Evolutionary conservation across 1,140 invertebrate genomes (phyloP).

Genomic region (Batillaria attramentaria): DNA sequence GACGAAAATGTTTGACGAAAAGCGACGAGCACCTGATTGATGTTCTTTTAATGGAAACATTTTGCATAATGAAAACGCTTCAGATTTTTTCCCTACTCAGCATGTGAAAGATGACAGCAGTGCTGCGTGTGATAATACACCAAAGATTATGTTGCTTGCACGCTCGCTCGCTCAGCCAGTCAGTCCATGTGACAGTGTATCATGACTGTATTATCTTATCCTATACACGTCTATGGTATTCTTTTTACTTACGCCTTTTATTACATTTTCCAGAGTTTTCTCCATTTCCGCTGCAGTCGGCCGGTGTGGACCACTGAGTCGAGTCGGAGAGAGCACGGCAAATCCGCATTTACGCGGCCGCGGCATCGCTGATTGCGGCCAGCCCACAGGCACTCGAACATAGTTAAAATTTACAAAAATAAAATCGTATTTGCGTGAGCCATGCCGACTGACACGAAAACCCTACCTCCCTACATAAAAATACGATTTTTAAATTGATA

Average conservation of each 20-base stretch:
- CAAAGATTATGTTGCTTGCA: constrained; percentile 16
- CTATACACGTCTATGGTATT: neutral
- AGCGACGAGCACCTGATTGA: too few relatives aligned
- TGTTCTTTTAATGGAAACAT: too few relatives aligned
- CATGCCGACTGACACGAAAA: neutral
- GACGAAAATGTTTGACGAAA: too few relatives aligned
- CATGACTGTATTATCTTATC: neutral
- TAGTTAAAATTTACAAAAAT: neutral
- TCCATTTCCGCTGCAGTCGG: too few relatives aligned
- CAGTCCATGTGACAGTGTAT: neutral
- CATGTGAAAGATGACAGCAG: constrained; percentile 27
- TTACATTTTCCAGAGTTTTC: neutral
- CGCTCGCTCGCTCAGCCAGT: too few relatives aligned
- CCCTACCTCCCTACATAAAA: neutral
- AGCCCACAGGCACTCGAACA: too few relatives aligned
- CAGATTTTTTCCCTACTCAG: neutral
- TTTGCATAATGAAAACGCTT: constrained; percentile 16
- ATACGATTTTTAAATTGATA: neutral
- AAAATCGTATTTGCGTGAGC: neutral
- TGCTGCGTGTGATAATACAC: constrained; percentile 10
- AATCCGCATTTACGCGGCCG: too few relatives aligned
- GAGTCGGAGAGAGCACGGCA: too few relatives aligned
- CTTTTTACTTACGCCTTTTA: neutral
- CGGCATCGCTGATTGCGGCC: too few relatives aligned
- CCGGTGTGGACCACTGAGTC: too few relatives aligned